A percentile compares a stretch with the other conserved stretches of the same genome.
phyloP scores from a whole-genome alignment of 2,113 vertebrate species.

The Phaethornis superciliosus region DNA sequence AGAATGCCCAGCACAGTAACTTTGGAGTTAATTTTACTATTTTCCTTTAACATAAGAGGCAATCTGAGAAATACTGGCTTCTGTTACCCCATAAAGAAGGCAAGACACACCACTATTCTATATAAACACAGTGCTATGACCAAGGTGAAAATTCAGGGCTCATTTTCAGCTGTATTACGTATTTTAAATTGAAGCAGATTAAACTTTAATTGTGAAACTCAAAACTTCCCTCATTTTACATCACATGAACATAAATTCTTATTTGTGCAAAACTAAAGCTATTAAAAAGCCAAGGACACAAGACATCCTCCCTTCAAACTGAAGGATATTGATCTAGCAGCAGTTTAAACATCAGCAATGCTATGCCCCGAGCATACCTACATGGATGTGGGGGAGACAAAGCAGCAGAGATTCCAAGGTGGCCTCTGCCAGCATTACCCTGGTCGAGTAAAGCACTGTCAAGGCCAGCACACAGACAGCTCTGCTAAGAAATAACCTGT shows the following conservation, averaged over 20 bases:
- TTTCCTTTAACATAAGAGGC: neutral
- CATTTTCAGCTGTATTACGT: neutral
- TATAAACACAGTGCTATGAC: neutral
- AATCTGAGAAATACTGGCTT: neutral
- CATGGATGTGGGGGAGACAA: fast-evolving
- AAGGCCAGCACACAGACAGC: too few relatives aligned
- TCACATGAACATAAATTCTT: neutral
- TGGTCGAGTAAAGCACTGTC: neutral
- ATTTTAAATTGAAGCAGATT: neutral
- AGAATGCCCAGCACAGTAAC: neutral
- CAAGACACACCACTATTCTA: neutral
- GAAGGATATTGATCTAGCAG: neutral
- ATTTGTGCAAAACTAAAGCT: neutral
- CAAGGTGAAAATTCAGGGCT: neutral
- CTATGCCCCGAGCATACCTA: too few relatives aligned
- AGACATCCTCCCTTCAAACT: neutral
- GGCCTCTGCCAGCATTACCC: neutral
- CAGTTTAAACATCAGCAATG: too few relatives aligned
- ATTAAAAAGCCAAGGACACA: neutral
- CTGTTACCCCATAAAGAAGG: neutral
- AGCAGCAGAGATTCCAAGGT: fast-evolving
- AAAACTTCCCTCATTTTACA: neutral
- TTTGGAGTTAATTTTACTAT: neutral
- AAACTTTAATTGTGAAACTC: neutral
- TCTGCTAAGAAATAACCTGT: too few relatives aligned